These are phyloP conservation scores for Drosophila ustulata DNA, from an alignment of 2,888 invertebrate species.

Conservation along the genomic window DNA sequence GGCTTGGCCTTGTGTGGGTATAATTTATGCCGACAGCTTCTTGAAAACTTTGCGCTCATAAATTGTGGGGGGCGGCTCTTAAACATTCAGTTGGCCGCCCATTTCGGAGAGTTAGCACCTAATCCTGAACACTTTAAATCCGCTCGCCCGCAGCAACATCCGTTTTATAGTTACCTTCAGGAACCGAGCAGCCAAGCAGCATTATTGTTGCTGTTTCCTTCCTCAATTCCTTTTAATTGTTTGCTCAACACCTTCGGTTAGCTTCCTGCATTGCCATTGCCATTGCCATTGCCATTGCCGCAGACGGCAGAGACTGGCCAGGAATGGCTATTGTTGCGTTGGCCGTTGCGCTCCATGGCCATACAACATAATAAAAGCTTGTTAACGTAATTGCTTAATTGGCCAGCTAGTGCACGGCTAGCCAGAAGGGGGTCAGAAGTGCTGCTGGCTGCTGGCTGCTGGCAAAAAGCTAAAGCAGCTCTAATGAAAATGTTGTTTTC, in stretches of 20 bases:
- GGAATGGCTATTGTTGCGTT: conserved; percentile 27
- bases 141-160: conserved; percentile 8
- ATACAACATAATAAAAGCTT: conserved; percentile 76
- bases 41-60: conserved; percentile 34
- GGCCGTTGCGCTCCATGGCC: conserved; percentile 25
- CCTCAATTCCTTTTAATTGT: conserved; percentile 65
- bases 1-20: conserved; percentile 12
- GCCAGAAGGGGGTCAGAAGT: background rate
- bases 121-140: conserved; percentile 65
- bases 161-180: conserved; percentile 24
- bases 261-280: conserved; percentile 38
- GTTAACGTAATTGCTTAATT: conserved; percentile 80
- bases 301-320: background rate
- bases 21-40: conserved; percentile 54
- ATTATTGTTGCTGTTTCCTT: conserved; percentile 36
- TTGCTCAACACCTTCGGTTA: conserved; percentile 70
- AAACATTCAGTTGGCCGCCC: conserved; percentile 26
- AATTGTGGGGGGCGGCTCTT: conserved; percentile 18
- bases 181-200: conserved; percentile 1
- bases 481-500: conserved; percentile 68
- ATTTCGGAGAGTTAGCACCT: conserved; percentile 42
- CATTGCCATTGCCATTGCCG: conserved; percentile 11
- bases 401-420: conserved; percentile 39
- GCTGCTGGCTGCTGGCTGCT: conserved; percentile 1
- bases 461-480: conserved; percentile 38